phyloP scores from a whole-genome alignment of 2,888 invertebrate genomes.

The Epirrhoe tristata region DNA sequence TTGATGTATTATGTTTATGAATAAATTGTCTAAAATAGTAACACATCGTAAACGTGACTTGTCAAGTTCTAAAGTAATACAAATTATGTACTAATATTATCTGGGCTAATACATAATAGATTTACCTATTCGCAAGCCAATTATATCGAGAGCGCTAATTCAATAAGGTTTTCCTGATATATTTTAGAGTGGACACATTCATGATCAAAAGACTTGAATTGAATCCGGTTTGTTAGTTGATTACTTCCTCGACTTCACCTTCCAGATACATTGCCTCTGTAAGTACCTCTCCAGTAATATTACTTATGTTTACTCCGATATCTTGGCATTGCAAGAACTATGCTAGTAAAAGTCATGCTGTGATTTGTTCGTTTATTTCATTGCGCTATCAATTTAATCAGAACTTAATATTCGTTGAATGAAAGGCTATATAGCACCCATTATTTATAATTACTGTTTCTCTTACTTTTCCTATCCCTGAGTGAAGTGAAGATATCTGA shows the following conservation, averaged over 20 bases:
- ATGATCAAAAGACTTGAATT: conserved; percentile 26
- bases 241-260: conserved; percentile 28
- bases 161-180: conserved; percentile 40
- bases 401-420: not conserved
- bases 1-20: too few species aligned
- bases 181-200: conserved; percentile 30
- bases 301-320: not conserved
- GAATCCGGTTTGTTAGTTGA: conserved; percentile 32
- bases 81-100: too few species aligned
- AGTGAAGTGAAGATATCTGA: conserved; percentile 19
- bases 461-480: not conserved
- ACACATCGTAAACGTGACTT: too few species aligned
- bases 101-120: too few species aligned
- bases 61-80: too few species aligned
- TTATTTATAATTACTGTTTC: not conserved
- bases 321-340: conserved; percentile 1
- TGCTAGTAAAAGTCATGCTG: not conserved
- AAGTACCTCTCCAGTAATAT: conserved; percentile 1
- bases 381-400: not conserved
- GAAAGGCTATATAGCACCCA: not conserved
- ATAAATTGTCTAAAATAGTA: too few species aligned
- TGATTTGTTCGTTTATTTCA: not conserved
- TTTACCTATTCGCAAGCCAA: conserved; percentile 10
- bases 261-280: conserved; percentile 12
- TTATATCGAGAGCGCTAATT: conserved; percentile 25